Evolutionary conservation across 2,888 invertebrate genomes (phyloP).

Genomic region (Lamellibrachia satsuma): DNA sequence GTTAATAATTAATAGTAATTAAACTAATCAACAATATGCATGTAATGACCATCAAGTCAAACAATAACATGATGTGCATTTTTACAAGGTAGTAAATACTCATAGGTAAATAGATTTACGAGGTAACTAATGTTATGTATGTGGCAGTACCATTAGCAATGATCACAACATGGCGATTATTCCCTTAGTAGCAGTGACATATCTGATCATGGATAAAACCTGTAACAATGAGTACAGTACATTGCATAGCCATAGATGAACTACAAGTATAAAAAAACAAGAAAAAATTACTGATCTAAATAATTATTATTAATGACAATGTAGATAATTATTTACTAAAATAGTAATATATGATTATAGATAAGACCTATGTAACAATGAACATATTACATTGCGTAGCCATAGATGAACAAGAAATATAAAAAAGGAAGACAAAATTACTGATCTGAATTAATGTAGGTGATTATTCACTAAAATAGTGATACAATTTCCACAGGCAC

Average conservation of each 20-base stretch:
- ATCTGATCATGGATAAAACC: background rate
- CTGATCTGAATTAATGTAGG: background rate
- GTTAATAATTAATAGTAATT: too few relatives aligned
- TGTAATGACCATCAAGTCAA: too few relatives aligned
- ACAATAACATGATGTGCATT: too few relatives aligned
- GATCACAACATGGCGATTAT: background rate
- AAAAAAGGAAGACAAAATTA: background rate
- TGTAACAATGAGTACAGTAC: background rate
- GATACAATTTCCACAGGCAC: background rate
- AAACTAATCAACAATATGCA: too few relatives aligned
- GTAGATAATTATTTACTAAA: too few relatives aligned
- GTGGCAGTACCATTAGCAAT: background rate
- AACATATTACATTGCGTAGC: background rate
- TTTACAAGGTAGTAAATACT: background rate
- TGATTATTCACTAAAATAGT: background rate
- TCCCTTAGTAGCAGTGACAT: background rate
- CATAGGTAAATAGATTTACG: background rate
- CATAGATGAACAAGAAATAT: background rate
- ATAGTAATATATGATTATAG: background rate
- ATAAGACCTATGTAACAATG: background rate
- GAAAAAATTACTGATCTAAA: background rate
- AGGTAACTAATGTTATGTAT: background rate
- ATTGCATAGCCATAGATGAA: background rate
- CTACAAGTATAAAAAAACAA: background rate
- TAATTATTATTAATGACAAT: too few relatives aligned